Conservation (phyloP, 2,888 invertebrate species). For the Drosophila melanosoma region DNA sequence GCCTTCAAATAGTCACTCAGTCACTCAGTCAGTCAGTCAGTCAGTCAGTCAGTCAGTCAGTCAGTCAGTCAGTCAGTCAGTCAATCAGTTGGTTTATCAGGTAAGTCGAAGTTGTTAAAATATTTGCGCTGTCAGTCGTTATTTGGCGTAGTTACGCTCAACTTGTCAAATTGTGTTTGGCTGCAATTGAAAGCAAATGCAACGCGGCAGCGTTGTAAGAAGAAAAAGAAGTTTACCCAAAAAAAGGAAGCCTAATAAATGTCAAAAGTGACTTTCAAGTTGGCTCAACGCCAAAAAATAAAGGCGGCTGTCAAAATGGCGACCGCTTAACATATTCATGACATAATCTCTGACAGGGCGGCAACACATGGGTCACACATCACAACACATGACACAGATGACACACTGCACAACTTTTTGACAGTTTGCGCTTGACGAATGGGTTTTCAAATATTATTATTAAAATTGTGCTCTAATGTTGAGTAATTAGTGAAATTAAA, state of each 20-base stretch:
- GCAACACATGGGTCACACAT: slow-evolving; percentile 32
- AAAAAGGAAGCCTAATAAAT: slow-evolving; percentile 54
- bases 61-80: slow-evolving; percentile 4
- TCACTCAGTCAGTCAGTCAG: slow-evolving; percentile 8
- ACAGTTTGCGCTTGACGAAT: slow-evolving; percentile 45
- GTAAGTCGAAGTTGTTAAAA: slow-evolving; percentile 54
- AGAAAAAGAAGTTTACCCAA: slow-evolving; percentile 31
- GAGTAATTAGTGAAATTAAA: slow-evolving; percentile 54
- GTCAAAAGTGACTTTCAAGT: slow-evolving; percentile 43
- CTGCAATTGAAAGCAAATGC: slow-evolving; percentile 39
- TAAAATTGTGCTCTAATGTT: slow-evolving; percentile 30
- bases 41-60: slow-evolving; percentile 3
- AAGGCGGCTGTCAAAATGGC: slow-evolving; percentile 46
- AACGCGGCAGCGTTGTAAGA: slow-evolving; percentile 17
- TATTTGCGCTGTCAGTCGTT: slow-evolving; percentile 71
- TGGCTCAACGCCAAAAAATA: slow-evolving; percentile 33
- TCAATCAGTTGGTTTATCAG: slow-evolving; percentile 2
- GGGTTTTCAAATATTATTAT: slow-evolving; percentile 34
- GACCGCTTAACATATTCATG: slow-evolving; percentile 53
- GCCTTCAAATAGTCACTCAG: slow-evolving; percentile 1
- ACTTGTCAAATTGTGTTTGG: slow-evolving; percentile 65
- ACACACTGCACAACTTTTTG: slow-evolving; percentile 42
- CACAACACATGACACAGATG: slow-evolving; percentile 22
- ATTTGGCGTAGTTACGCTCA: slow-evolving; percentile 63
- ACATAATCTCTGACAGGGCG: slow-evolving; percentile 43